Conservation (phyloP, 2,113 vertebrate genomes). For the Desmodus rotundus region DNA sequence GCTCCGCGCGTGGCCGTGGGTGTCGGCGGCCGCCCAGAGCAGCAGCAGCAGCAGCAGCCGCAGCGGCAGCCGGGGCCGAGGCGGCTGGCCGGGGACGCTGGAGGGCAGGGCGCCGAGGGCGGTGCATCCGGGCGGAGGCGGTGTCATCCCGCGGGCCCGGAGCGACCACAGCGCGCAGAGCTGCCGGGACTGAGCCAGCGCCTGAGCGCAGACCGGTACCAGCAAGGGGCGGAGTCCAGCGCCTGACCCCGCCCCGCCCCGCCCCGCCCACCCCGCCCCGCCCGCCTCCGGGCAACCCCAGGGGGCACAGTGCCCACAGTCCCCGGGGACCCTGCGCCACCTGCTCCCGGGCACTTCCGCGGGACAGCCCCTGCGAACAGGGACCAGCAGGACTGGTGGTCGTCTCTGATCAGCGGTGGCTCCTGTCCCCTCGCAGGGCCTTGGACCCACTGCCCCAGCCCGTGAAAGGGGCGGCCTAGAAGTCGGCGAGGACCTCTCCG, state of each 20-base stretch:
- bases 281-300: not conserved
- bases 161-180: constrained; percentile 52
- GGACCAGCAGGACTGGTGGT: not conserved
- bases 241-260: constrained; percentile 45
- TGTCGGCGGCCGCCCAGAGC: constrained; percentile 34
- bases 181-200: constrained; percentile 50
- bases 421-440: not conserved
- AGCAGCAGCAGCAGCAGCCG: constrained; percentile 51
- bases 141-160: constrained; percentile 68
- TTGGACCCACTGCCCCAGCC: not conserved
- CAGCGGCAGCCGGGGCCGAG: not conserved
- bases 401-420: not conserved
- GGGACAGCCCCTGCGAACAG: not conserved
- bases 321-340: not conserved
- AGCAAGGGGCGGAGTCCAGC: constrained; percentile 37
- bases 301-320: not conserved
- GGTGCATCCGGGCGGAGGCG: constrained; percentile 66
- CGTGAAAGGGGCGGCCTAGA: not conserved
- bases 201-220: constrained; percentile 17
- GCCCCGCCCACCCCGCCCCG: constrained; percentile 18
- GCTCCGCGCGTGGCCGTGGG: constrained; percentile 58
- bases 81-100: not conserved
- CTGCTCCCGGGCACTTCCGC: not conserved
- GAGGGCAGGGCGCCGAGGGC: constrained; percentile 59
- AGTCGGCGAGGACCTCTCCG: not conserved